Evolutionary conservation across 2,888 invertebrate species (phyloP), one percentile per base, ranked within the genome.

Genomic region (Teinopalpus imperialis): DNA sequence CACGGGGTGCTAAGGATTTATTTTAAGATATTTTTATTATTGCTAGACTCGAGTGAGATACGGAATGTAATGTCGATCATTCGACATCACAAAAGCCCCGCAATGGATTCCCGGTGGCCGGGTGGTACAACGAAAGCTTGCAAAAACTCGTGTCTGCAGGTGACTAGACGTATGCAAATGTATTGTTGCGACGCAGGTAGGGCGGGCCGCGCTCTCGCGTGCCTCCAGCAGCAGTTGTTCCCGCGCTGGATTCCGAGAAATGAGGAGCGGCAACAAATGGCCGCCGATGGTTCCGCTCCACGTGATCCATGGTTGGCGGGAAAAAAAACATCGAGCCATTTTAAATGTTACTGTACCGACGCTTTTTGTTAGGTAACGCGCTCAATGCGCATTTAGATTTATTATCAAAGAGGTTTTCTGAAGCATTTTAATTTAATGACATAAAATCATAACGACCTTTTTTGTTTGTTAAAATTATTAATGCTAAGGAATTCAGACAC

Each of bases 111-210:
- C 53, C 52, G 54, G 54, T 51, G 53, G 51, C 50, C 48, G 35
- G 46, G 6, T 16, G 41, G 29, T 37, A 27, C 45, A 46, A 53
- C 62, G 57, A 61, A 56, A 53, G 18, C 49, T 35, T 43, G 57
- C 59, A 63, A 63, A 63, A 63, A 56, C 51, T 39, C 45, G 48
- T n/a, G n/a, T 42, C 51, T 46, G 50, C 43, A 35, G 43, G 43
- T 18, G 23, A 46, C 48, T 41, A 16, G 35, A 47, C 52, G 61
- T 61, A 63, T 63, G 63, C 63, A 63, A 63, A 62, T 61, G 54
- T 40, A 52, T 63, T 58, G 56, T 58, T 51, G 48, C 30, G 48
- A 12, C 21, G 30, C 30, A 30, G 30, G 36, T 35, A 31, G 27
- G 27, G 20, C 43, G 27, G n/a, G 18, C 27, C 2, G 41, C 20